Evolutionary conservation across 2,113 vertebrate species (phyloP), one percentile per base, ranked within the genome.

Genomic region (Euleptes europaea): DNA sequence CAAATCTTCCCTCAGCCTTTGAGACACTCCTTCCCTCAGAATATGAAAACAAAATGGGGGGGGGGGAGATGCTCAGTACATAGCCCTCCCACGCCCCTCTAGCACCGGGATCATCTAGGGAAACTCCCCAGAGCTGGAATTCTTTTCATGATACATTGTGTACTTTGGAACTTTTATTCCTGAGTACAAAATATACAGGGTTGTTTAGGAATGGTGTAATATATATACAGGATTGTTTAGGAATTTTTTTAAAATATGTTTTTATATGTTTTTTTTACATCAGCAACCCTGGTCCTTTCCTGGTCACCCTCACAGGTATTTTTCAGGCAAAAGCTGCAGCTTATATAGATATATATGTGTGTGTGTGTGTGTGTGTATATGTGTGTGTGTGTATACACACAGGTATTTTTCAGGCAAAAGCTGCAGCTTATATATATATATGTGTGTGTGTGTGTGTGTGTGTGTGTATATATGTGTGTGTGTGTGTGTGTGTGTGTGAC

Each of bases 1-100:
- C 75, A 72, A 79, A 67, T 63, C 75, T 57, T 63, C 66, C 19
- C 66, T 78, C 66, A 44, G 84, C 47, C 49, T 85, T 72, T 71
- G 35, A 72, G 67, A 57, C 67, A 72, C 40, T 80, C 69, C 67
- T 80, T 80, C 54, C 57, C 42, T 38, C 54, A 28, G 23, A 85
- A 78, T 31, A 72, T 35, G 42, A 13, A 80, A 80, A 73, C 38
- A 47, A 57, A 78, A n/a, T 47, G 10, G 1, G 42, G 44, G 11
- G 51, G 5, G 10, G 38, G 65, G 7, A 28, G 35, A 80, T 35
- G 28, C 67, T 40, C 65, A 21, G 14, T 17, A 35, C 71, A 40
- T 17, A 26, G 9, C 67, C 5, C 63, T 40, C 21, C 51, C 40
- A 71, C 38, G 4, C 21, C 13, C n/a, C 28, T n/a, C 33, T 6